Percentiles rank a stretch among this genome's conserved stretches.
Conservation (phyloP, 1,140 invertebrate genomes). For the Harlomillsia oculata region DNA sequence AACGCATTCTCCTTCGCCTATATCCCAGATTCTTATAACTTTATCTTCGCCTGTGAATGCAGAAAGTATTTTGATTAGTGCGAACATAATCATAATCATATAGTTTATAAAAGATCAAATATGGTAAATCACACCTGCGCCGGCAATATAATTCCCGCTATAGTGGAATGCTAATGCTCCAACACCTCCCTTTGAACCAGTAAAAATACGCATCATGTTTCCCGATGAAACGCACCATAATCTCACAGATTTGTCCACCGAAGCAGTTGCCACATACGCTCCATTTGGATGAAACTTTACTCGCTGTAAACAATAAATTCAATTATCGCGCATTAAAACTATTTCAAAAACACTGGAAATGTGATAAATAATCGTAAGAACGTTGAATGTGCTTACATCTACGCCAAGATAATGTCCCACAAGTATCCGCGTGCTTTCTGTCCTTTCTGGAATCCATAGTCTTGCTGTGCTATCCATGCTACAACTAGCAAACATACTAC, state of each 20-base stretch:
- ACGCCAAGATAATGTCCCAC: constrained; percentile 73
- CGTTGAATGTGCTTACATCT: constrained; percentile 49
- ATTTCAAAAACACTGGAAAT: neutral
- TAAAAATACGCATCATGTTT: constrained; percentile 50
- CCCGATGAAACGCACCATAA: constrained; percentile 60
- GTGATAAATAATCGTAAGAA: neutral
- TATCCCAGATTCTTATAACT: constrained; percentile 57
- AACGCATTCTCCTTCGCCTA: constrained; percentile 50
- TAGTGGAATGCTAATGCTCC: constrained; percentile 57
- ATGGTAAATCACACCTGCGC: constrained; percentile 45
- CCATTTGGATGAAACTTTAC: constrained; percentile 74
- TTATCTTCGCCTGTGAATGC: constrained; percentile 52
- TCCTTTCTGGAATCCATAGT: constrained; percentile 71
- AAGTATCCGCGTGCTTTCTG: constrained; percentile 66
- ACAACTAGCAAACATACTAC: constrained; percentile 47
- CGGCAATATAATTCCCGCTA: constrained; percentile 57
- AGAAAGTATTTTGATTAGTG: constrained; percentile 8
- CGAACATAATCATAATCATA: neutral
- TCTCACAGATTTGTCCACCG: constrained; percentile 62
- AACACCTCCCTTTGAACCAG: constrained; percentile 52
- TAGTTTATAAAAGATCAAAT: neutral
- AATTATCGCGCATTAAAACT: neutral
- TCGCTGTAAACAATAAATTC: constrained; percentile 43
- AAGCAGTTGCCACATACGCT: constrained; percentile 66
- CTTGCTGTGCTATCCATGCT: constrained; percentile 74